phyloP scores from a whole-genome alignment of 2,888 invertebrate species.

The Oscheius sp. region DNA sequence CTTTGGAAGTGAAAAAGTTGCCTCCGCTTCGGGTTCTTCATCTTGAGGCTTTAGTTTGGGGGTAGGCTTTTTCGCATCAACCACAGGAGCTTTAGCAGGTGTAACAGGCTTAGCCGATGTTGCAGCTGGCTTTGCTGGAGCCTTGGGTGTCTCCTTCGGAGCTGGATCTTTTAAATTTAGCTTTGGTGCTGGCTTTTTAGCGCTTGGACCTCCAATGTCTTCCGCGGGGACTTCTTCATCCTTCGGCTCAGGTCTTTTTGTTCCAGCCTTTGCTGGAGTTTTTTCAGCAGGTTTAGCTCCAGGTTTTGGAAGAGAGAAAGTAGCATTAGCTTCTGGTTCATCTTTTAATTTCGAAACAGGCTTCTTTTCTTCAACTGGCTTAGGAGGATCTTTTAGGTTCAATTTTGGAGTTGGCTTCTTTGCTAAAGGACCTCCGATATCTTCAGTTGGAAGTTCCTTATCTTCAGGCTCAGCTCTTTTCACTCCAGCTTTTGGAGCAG shows the following conservation, averaged over 20 bases:
- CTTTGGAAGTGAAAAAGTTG: constrained; percentile 30
- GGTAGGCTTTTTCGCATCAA: constrained; percentile 27
- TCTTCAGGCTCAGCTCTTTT: constrained; percentile 29
- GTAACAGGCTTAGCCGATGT: constrained; percentile 14
- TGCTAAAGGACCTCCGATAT: constrained; percentile 9
- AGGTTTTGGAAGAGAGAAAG: background rate
- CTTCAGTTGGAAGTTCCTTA: constrained; percentile 43
- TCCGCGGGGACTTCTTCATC: constrained; percentile 23
- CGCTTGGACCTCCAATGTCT: background rate
- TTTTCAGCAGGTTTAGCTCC: constrained; percentile 12
- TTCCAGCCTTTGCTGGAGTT: constrained; percentile 1
- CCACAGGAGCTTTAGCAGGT: constrained; percentile 22
- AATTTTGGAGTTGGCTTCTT: constrained; percentile 35
- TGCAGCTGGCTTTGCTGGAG: constrained; percentile 11
- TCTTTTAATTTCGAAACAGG: background rate
- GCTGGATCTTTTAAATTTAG: constrained; percentile 12
- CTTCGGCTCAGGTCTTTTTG: constrained; percentile 19
- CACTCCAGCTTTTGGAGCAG: background rate
- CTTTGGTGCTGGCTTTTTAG: constrained; percentile 19
- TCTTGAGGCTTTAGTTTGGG: constrained; percentile 15
- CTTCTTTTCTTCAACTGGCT: constrained; percentile 9
- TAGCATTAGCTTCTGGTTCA: background rate
- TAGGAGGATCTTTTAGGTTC: constrained; percentile 28
- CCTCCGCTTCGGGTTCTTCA: constrained; percentile 35
- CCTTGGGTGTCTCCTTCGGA: constrained; percentile 17